Evolutionary conservation across 92 coral and sea anemone genomes (phyloP), one percentile per base, ranked within the genome.

Genomic region (Paramuricea clavata): DNA sequence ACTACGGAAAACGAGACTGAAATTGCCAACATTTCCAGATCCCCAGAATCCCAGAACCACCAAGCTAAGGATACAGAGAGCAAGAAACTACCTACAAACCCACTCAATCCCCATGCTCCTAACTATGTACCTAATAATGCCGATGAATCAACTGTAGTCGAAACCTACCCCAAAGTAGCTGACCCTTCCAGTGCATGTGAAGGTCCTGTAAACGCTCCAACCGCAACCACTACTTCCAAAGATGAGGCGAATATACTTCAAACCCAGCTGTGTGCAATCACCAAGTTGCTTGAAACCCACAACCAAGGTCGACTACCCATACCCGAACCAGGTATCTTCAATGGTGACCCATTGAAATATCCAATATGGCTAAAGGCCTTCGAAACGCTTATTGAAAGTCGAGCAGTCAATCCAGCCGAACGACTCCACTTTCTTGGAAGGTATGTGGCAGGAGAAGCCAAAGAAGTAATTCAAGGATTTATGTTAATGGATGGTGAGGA

Each of bases 311-410:
- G 81, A 44, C 83, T 92, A 12, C 94, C 90, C 0, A n/a, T 85
- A 7, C 94, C 92, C 2, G 89, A 87, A 34, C 93, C 95, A 12
- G 83, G 81, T 6, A 36, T 90, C 8, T 92, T 92, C 44, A 49
- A 3, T 32, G 95, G 95, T n/a, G 83, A 90, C 25, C 74, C 78
- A 61, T 50, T 92, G 23, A 83, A 90, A 23, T 92, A 86, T 21
- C 92, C 92, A 3, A 16, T 81, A 0, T 92, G 90, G 92, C 41
- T 90, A 9, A 87, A 85, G 36, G 86, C 93, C 50, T 90, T 90
- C 35, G 92, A 87, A 26, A 89, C 89, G 0, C 70, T 82, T 16
- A 87, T 89, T 0, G 95, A 89, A 73, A 79, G 85, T 23, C 42
- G 93, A 39, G 91, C 91, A 13, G 36, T 76, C 9, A 83, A 52